Base-by-base conservation (phyloP, 2,113 vertebrate genomes). In the Edolisoma coerulescens region DNA sequence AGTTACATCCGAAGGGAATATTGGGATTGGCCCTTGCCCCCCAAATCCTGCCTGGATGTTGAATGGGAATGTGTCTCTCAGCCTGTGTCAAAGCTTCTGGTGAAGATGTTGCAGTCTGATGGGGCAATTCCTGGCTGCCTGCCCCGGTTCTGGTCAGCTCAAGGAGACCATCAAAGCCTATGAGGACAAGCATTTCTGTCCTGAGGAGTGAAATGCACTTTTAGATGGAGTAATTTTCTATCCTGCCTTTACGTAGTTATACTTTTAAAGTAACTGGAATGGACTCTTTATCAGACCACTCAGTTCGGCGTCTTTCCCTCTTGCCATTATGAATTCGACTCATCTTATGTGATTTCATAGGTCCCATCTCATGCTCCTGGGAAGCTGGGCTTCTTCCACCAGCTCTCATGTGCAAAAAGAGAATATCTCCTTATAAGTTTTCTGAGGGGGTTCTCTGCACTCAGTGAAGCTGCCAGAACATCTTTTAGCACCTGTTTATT, bases 71-170 rank as follows among this genome's bases (percentile, higher is more conserved):
- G 1, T 56, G 16, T 22, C 9, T 41, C 27, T n/a, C 69, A 65
- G 28, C 14, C 54, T 4, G 0, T 21, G 17, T 11, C 30, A 77
- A 44, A 83, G 39, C 21, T 83, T 61, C 23, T 47, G 0, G 0
- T 32, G 35, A 69, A 56, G 42, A 7, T 30, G 9, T 32, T 54
- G 61, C 16, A 44, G 54, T 7, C 19, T 81, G 37, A 19, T 33
- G 22, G 23, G 49, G 14, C 13, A 71, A 22, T 6, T 30, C 20
- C 35, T 37, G 18, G 1, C 44, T 49, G 44, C 44, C 33, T 85
- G 14, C 14, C 9, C 28, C 21, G 32, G 24, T 53, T 44, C 28
- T 39, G 41, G 9, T n/a, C 30, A 23, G 42, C 39, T 39, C 2
- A 1, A 82, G 47, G 35, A 63, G 53, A 61, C 8, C 1, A 2